phyloP scores from a whole-genome alignment of 2,797 vertebrate genomes.

The Pelodytes ibericus region DNA sequence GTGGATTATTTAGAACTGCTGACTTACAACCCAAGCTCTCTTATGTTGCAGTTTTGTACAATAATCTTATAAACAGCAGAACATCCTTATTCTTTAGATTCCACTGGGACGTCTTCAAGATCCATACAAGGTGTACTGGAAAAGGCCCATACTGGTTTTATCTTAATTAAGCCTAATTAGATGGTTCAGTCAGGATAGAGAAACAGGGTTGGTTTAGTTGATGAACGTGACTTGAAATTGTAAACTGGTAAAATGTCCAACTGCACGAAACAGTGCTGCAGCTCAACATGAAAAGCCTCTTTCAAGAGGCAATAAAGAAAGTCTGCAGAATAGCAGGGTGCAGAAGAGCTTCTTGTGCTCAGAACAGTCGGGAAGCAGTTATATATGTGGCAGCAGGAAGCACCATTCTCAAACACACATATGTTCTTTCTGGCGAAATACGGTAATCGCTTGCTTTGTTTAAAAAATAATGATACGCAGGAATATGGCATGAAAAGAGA shows the following conservation, averaged over 20 bases:
- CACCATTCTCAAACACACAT: conserved; percentile 49
- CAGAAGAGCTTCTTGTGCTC: conserved; percentile 37
- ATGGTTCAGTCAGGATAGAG: conserved; percentile 41
- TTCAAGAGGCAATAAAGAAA: conserved; percentile 51
- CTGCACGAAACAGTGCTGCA: conserved; percentile 43
- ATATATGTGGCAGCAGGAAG: conserved; percentile 49
- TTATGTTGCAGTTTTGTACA: conserved; percentile 45
- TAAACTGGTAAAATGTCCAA: conserved; percentile 51
- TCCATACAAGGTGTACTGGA: conserved; percentile 42
- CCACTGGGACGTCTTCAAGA: conserved; percentile 45
- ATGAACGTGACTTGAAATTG: conserved; percentile 49
- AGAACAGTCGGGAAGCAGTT: conserved; percentile 40
- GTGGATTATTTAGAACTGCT: conserved; percentile 43
- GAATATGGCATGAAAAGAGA: conserved; percentile 10
- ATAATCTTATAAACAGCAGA: conserved; percentile 41
- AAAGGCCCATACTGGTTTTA: conserved; percentile 45
- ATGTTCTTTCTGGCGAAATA: conserved; percentile 44
- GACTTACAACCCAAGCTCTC: conserved; percentile 39
- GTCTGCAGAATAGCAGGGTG: conserved; percentile 50
- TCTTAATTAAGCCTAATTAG: conserved; percentile 56
- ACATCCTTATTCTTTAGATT: conserved; percentile 33
- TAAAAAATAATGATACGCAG: conserved; percentile 42
- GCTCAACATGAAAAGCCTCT: conserved; percentile 46
- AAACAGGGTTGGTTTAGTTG: conserved; percentile 42
- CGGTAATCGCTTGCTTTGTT: conserved; percentile 48